Evolutionary conservation across 2,888 invertebrate species (phyloP).

Genomic region (Dicroscelio sp.): DNA sequence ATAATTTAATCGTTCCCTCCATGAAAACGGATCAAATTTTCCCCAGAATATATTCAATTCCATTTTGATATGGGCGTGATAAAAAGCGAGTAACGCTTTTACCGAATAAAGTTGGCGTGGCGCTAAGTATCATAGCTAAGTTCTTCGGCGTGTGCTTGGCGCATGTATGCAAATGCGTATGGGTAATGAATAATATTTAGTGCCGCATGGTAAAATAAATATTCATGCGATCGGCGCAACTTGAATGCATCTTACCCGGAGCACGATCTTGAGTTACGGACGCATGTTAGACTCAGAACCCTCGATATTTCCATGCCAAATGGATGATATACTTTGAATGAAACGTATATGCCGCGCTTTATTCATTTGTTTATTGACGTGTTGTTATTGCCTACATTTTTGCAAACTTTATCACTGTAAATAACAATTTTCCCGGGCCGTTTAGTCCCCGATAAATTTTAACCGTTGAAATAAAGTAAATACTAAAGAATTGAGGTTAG

Average conservation of each 20-base stretch:
- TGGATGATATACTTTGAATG: conserved; percentile 36
- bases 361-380: no score
- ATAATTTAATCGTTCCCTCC: no score
- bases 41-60: conserved; percentile 20
- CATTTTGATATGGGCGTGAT: conserved; percentile 47
- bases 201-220: conserved; percentile 83
- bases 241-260: conserved; percentile 66
- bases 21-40: conserved; percentile 29
- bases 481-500: no score
- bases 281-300: conserved; percentile 24
- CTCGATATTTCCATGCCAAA: conserved; percentile 44
- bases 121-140: conserved; percentile 65
- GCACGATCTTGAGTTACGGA: conserved; percentile 71
- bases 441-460: no score
- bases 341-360: background rate
- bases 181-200: conserved; percentile 87
- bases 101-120: conserved; percentile 58
- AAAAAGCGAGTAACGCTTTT: conserved; percentile 56
- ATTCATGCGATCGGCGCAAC: conserved; percentile 83
- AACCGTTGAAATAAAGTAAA: no score
- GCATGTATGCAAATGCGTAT: conserved; percentile 79
- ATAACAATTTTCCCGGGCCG: no score
- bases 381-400: no score
- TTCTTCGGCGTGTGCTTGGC: conserved; percentile 62
- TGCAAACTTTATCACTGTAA: no score